phyloP scores from a whole-genome alignment of 2,888 invertebrate genomes.

The Chrysolina haemoptera region DNA sequence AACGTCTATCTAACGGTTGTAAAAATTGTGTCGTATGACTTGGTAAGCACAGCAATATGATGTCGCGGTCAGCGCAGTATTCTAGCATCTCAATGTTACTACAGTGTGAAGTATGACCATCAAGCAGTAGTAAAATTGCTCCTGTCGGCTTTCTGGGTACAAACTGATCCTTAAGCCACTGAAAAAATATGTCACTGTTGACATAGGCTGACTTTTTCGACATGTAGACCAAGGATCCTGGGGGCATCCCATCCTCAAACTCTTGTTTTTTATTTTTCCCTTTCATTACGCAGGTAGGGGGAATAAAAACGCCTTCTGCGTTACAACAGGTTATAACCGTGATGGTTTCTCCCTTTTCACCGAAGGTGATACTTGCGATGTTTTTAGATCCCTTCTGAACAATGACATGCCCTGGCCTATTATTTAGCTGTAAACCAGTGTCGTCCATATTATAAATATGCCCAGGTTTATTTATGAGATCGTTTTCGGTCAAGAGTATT shows the following conservation, averaged over 20 bases:
- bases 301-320: conserved; percentile 39
- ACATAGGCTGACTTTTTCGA: conserved; percentile 50
- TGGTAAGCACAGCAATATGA: neutral
- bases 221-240: conserved; percentile 49
- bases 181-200: conserved; percentile 26
- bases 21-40: conserved; percentile 10
- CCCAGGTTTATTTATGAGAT: conserved; percentile 19
- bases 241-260: conserved; percentile 45
- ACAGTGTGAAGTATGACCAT: too few relatives aligned
- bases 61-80: neutral
- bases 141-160: too few relatives aligned
- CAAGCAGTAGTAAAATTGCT: too few relatives aligned
- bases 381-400: conserved; percentile 31
- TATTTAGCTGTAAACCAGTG: conserved; percentile 32
- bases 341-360: conserved; percentile 41
- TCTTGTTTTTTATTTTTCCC: conserved; percentile 48
- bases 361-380: conserved; percentile 29
- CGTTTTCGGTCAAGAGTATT: conserved; percentile 22
- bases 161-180: neutral
- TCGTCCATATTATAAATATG: conserved; percentile 34
- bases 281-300: conserved; percentile 47
- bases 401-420: conserved; percentile 35
- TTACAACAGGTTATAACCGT: conserved; percentile 41
- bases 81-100: too few relatives aligned
- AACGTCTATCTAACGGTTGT: conserved; percentile 2